Base-by-base conservation (phyloP, 1,140 invertebrate genomes). In the Dendroctonus ponderosae region DNA sequence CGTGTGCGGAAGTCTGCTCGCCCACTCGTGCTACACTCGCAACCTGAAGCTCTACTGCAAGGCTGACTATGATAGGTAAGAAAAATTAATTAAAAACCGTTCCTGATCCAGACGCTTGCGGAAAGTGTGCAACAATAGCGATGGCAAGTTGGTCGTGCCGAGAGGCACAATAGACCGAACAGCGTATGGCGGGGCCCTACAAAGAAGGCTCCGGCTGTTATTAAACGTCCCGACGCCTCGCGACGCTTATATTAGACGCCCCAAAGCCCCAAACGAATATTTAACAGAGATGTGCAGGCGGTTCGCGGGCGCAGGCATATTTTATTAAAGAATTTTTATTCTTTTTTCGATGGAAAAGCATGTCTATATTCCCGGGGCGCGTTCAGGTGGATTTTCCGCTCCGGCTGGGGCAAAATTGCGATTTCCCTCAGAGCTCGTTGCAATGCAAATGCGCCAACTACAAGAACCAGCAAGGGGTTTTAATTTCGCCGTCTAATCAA, bases 41-140 rank as follows among this genome's bases (percentile, higher is more conserved):
- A 94, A 96, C 78, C 86, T 91, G 72, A 96, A 97, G 80, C 83
- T 97, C n/a, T 97, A 96, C 82, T 98, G 96, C 81, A 94, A 94
- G 76, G 82, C 86, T 46, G 95, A 98, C 79, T 97, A 97, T 79
- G 92, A 97, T 81, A 90, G 90, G 91, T 93, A 83, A 83, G 70
- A 68, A 60, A 44, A 42, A 46, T 26, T 26, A 26, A 26, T 26
- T 26, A 26, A 26, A 26, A 26, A 26, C 26, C 26, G 26, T 26
- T 26, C 26, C 26, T 26, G 1, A 26, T 26, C 26, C 26, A 26
- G 26, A 26, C 26, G 26, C 26, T 26, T 26, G 26, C 26, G 26
- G 26, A 26, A 26, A 26, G 26, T 26, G 26, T 26, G 26, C 26
- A 26, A 26, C 26, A 26, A 26, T 26, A 26, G 26, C 26, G 26